phyloP scores from a whole-genome alignment of 1,140 invertebrate genomes.

The Drosophila tropicalis region DNA sequence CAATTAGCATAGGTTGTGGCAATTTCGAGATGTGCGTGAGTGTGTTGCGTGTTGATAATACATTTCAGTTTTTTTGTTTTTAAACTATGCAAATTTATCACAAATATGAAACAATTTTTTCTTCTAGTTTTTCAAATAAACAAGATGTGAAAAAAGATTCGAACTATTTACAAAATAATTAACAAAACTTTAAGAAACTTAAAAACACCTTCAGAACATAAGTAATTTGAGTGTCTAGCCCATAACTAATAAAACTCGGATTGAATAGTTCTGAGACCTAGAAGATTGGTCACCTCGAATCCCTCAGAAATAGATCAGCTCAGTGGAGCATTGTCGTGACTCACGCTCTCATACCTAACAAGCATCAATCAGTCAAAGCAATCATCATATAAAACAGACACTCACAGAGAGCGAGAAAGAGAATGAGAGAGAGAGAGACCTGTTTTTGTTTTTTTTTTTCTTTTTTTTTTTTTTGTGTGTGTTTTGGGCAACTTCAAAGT shows the following conservation, averaged over 20 bases:
- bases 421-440: not conserved
- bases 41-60: not conserved
- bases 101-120: not conserved
- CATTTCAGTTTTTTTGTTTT: not conserved
- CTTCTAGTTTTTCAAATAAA: no score
- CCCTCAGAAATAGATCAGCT: no score
- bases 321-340: not conserved
- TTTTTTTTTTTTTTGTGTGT: not conserved
- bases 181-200: no score
- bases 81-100: not conserved
- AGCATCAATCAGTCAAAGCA: conserved; percentile 13
- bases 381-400: conserved; percentile 6
- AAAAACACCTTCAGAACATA: no score
- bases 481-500: conserved; percentile 7
- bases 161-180: no score
- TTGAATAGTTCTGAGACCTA: no score
- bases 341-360: conserved; percentile 2
- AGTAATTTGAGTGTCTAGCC: no score
- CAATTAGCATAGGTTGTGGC: conserved; percentile 10
- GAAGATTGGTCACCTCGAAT: no score
- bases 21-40: conserved; percentile 11
- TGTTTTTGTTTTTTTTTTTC: not conserved
- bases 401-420: not conserved
- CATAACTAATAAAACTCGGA: no score
- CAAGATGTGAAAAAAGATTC: no score